Base-by-base conservation (phyloP, 35 echinoderm and acorn worm genomes). In the Diadema setosum region DNA sequence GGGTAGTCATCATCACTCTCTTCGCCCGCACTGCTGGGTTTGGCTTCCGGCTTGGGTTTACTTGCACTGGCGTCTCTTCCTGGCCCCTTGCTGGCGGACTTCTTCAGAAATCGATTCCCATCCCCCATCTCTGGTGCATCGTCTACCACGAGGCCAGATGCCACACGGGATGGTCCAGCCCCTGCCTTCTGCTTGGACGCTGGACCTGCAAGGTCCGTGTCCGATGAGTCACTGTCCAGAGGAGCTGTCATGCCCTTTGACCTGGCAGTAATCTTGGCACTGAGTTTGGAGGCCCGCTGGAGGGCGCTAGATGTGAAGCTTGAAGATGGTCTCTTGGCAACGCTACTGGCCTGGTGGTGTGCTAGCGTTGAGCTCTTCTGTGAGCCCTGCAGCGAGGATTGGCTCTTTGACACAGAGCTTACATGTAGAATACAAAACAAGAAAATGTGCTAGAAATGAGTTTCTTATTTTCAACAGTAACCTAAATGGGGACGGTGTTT, bases 261-360 rank as follows among this genome's bases (percentile, higher is more conserved):
- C 73, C 73, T 78, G n/a, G 73, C 29, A 20, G 12, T 41, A 41
- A 78, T 78, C 40, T 78, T 78, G 3, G 73, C 73, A 78, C n/a
- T 44, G 0, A 42, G 34, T 78, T 78, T 78, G 29, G 73, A 39
- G 21, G 73, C 73, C 25, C 73, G 73, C 25, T 78, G 35, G 24
- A 78, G 73, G 36, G 73, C 73, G 44, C 73, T 78, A 23, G 73
- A 78, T 44, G 73, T 78, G 16, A 42, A 78, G 40, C 39, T 78
- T 21, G 1, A 35, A 23, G 73, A 43, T 11, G 3, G 24, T 78
- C 44, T 11, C 40, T 36, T 44, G 40, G 12, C 11, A 44, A 35
- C 3, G 73, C 14, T 67, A 26, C 37, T 32, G 26, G n/a, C n/a
- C n/a, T n/a, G n/a, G n/a, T n/a, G n/a, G n/a, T n/a, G n/a, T n/a